These are phyloP conservation scores for Sorex fumeus DNA, from an alignment of 2,113 vertebrate species.

Conservation along the genomic window DNA sequence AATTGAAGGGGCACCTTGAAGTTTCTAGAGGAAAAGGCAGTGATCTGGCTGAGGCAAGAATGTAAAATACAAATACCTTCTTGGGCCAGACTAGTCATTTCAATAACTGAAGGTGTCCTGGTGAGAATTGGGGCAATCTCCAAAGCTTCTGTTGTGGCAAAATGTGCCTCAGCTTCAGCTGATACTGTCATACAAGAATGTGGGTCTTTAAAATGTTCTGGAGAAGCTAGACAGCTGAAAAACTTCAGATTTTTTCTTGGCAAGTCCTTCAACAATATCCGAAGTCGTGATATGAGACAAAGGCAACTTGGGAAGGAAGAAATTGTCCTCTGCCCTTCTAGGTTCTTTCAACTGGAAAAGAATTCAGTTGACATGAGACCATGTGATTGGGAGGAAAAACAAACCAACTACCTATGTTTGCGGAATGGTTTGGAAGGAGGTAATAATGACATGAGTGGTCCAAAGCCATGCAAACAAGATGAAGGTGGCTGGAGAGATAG, in stretches of 20 bases:
- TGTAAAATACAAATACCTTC: slow-evolving; percentile 24
- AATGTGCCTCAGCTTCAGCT: background rate
- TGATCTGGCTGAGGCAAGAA: background rate
- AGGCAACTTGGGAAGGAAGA: background rate
- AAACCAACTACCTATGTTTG: background rate
- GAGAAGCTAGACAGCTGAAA: background rate
- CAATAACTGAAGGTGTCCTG: slow-evolving; percentile 44
- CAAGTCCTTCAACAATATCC: slow-evolving; percentile 16
- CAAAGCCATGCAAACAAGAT: background rate
- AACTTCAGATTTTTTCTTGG: background rate
- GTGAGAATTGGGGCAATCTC: slow-evolving; percentile 43
- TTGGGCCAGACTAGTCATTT: slow-evolving; percentile 20
- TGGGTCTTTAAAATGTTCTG: slow-evolving; percentile 7
- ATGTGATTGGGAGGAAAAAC: background rate
- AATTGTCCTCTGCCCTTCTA: background rate
- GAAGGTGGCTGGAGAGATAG: background rate
- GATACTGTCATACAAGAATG: slow-evolving; percentile 36
- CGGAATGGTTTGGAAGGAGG: background rate
- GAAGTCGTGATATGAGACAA: background rate
- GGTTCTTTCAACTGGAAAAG: background rate
- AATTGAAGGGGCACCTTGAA: background rate
- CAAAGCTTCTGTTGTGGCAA: slow-evolving; percentile 36
- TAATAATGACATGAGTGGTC: background rate
- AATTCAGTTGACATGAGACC: background rate
- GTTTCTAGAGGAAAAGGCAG: background rate